phyloP scores from a whole-genome alignment of 2,888 invertebrate species.

The Stenolophus ochropezus region DNA sequence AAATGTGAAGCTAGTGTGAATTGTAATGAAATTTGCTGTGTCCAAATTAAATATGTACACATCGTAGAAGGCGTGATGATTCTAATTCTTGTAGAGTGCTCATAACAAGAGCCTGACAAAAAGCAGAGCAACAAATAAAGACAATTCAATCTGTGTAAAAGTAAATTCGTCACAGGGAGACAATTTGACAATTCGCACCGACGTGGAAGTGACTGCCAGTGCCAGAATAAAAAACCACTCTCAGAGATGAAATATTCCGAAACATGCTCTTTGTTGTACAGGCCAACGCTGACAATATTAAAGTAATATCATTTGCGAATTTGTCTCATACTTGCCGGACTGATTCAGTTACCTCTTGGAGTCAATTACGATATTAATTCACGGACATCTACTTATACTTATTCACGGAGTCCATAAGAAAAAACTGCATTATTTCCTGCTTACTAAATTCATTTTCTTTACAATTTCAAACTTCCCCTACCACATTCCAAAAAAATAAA shows the following conservation, averaged over 20 bases:
- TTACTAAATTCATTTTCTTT: background rate
- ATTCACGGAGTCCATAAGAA: background rate
- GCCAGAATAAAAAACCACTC: constrained; percentile 47
- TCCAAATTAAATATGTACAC: background rate
- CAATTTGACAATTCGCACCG: constrained; percentile 37
- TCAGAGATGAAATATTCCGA: constrained; percentile 52
- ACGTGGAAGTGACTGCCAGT: constrained; percentile 8
- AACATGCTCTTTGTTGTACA: constrained; percentile 40
- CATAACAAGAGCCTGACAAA: background rate
- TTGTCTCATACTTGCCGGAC: background rate
- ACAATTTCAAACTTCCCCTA: background rate
- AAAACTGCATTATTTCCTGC: background rate
- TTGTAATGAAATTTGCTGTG: background rate
- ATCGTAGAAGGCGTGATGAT: background rate
- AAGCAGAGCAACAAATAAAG: constrained; percentile 20
- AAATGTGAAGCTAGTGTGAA: background rate
- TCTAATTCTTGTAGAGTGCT: background rate
- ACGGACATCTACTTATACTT: background rate
- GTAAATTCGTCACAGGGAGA: constrained; percentile 20
- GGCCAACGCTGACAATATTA: constrained; percentile 50
- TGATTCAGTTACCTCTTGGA: background rate
- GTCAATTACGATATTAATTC: constrained; percentile 25
- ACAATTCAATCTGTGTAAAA: constrained; percentile 44
- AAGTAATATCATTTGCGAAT: constrained; percentile 52
- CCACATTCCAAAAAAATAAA: background rate